A percentile compares a stretch with the other conserved stretches of the same genome.
phyloP scores from a whole-genome alignment of 37 sponge, comb jelly and placozoan genomes.

The Halichondria panicea region DNA sequence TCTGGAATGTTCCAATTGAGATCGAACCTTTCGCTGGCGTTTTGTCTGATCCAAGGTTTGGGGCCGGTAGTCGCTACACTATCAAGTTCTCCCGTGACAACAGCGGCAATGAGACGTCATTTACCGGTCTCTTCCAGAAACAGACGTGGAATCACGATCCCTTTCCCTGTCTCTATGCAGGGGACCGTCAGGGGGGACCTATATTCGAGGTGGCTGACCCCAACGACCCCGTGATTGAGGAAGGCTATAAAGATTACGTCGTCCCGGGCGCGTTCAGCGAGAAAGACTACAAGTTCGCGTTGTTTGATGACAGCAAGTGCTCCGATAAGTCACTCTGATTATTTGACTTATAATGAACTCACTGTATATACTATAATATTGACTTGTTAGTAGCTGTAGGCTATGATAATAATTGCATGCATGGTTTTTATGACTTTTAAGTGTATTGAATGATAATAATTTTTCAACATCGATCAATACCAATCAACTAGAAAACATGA shows the following conservation, averaged over 20 bases:
- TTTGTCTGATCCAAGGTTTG: neutral
- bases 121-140: slow-evolving; percentile 34
- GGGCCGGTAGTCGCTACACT: neutral
- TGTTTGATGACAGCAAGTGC: slow-evolving; percentile 14
- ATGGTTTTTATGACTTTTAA: too few relatives aligned
- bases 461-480: too few relatives aligned
- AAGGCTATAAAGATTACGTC: slow-evolving; percentile 10
- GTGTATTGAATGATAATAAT: too few relatives aligned
- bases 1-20: slow-evolving; percentile 74
- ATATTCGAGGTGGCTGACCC: slow-evolving; percentile 16
- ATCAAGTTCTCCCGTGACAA: slow-evolving; percentile 4
- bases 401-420: too few relatives aligned
- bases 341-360: too few relatives aligned
- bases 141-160: slow-evolving; percentile 35
- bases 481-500: too few relatives aligned
- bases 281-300: slow-evolving; percentile 12
- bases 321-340: too few relatives aligned
- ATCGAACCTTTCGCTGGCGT: slow-evolving; percentile 23
- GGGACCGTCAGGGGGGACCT: slow-evolving; percentile 51
- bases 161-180: slow-evolving; percentile 49
- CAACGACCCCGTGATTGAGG: slow-evolving; percentile 57
- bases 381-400: too few relatives aligned
- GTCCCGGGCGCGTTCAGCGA: slow-evolving; percentile 6
- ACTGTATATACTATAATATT: too few relatives aligned
- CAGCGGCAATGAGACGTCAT: slow-evolving; percentile 1